phyloP scores from a whole-genome alignment of 2,797 vertebrate genomes.

The Propithecus deckenii region DNA sequence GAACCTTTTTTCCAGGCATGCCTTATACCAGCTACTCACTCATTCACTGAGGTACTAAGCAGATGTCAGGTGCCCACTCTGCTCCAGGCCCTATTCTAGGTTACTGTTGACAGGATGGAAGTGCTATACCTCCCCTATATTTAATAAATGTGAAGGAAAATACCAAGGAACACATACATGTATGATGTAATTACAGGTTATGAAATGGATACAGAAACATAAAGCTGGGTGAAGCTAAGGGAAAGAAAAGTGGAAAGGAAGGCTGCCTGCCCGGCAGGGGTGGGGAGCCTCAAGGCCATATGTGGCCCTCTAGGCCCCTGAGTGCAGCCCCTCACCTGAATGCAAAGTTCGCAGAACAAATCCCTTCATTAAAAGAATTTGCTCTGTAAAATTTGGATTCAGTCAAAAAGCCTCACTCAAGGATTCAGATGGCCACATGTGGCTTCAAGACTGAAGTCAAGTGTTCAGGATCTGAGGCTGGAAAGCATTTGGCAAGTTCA shows the following conservation, averaged over 20 bases:
- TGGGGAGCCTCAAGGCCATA: neutral
- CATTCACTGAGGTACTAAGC: neutral
- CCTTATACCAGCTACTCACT: neutral
- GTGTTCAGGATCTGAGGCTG: neutral
- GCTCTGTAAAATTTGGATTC: neutral
- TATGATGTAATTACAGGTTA: neutral
- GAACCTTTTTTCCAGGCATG: neutral
- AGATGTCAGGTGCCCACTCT: neutral
- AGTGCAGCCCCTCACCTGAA: too few relatives aligned
- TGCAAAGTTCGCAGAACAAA: too few relatives aligned
- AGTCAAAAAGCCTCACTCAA: neutral
- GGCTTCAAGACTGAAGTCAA: neutral
- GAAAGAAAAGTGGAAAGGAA: neutral
- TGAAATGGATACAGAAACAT: neutral
- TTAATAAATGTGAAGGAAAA: neutral
- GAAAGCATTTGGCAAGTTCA: neutral
- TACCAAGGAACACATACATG: neutral
- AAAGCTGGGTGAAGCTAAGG: neutral
- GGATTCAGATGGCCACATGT: neutral
- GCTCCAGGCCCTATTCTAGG: neutral
- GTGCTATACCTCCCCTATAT: neutral
- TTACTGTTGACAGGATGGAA: neutral
- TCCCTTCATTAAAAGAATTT: neutral
- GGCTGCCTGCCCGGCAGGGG: too few relatives aligned
- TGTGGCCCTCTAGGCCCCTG: neutral